Conservation (phyloP, 1,140 invertebrate species). For the Diachasma alloeum region DNA sequence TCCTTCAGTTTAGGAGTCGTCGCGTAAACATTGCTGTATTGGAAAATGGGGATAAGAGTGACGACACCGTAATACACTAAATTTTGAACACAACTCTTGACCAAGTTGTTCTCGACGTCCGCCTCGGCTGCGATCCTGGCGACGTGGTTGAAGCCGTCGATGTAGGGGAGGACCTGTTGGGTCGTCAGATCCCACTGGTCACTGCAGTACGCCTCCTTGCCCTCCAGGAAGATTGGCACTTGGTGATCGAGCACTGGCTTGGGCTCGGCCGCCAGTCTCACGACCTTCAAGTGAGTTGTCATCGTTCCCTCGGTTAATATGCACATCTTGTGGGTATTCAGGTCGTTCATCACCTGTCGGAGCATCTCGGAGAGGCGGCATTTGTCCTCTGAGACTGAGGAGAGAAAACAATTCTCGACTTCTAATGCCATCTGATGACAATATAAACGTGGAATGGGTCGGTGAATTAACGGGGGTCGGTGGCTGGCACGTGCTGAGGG, state of each 20-base stretch:
- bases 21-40: slow-evolving; percentile 93
- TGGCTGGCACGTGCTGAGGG: no score
- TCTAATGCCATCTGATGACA: slow-evolving; percentile 77
- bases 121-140: slow-evolving; percentile 82
- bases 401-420: slow-evolving; percentile 81
- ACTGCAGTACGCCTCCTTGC: slow-evolving; percentile 66
- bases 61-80: slow-evolving; percentile 85
- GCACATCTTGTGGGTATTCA: slow-evolving; percentile 82
- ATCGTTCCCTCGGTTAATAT: slow-evolving; percentile 81
- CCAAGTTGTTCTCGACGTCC: slow-evolving; percentile 92
- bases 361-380: slow-evolving; percentile 77
- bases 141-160: slow-evolving; percentile 93
- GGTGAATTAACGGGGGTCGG: no score
- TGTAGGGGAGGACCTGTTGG: slow-evolving; percentile 86
- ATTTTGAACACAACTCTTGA: slow-evolving; percentile 95
- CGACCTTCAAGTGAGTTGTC: slow-evolving; percentile 83
- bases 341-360: slow-evolving; percentile 77
- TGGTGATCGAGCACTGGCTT: slow-evolving; percentile 86
- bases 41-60: slow-evolving; percentile 87
- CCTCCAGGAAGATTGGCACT: slow-evolving; percentile 84
- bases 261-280: slow-evolving; percentile 80
- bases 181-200: slow-evolving; percentile 94
- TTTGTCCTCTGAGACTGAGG: slow-evolving; percentile 71
- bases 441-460: neutral
- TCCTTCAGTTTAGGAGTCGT: slow-evolving; percentile 83